Evolutionary conservation across 2,797 vertebrate species (phyloP), one percentile per base, ranked within the genome.

Genomic region (Melanotaenia pygmaea): DNA sequence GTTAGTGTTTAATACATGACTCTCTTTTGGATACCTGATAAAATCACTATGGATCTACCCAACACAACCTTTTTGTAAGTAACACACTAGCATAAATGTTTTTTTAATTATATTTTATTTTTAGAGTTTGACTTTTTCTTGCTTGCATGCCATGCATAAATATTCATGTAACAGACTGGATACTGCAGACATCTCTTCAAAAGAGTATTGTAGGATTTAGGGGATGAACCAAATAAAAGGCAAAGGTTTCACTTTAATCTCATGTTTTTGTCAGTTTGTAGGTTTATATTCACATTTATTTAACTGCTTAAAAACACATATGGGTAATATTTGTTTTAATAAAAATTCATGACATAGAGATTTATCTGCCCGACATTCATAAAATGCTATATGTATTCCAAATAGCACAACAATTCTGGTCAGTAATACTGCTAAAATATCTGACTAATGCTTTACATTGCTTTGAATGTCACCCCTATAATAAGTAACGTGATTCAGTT

Each of bases 11-110:
- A 45, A 79, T 72, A 79, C 71, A 80, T 50, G 13, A 28, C 67
- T 86, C 57, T 86, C 59, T 80, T 81, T n/a, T 76, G 89, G 87
- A 91, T 89, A 79, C 51, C 80, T 76, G 59, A 60, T 80, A 80
- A 70, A 60, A 81, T 76, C 64, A 63, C 34, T 66, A 86, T 90
- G 88, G 89, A 89, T 83, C 85, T 81, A 84, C 79, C 47, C 72
- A 90, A 72, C 26, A 84, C 65, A 84, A 58, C 75, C 78, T 65
- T 82, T 87, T 83, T 91, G 90, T 92, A 87, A 91, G 86, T 92
- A 91, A 77, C 45, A 85, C 67, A 61, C 59, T 74, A 64, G 24
- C 9, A 71, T 12, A 69, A 58, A 77, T 75, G 1, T 64, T 0
- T 71, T 81, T 75, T 63, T 22, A 72, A 18, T 45, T 76, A 6